These are phyloP conservation scores for Oceanites oceanicus DNA, from an alignment of 2,113 vertebrate species.

Conservation along the genomic window DNA sequence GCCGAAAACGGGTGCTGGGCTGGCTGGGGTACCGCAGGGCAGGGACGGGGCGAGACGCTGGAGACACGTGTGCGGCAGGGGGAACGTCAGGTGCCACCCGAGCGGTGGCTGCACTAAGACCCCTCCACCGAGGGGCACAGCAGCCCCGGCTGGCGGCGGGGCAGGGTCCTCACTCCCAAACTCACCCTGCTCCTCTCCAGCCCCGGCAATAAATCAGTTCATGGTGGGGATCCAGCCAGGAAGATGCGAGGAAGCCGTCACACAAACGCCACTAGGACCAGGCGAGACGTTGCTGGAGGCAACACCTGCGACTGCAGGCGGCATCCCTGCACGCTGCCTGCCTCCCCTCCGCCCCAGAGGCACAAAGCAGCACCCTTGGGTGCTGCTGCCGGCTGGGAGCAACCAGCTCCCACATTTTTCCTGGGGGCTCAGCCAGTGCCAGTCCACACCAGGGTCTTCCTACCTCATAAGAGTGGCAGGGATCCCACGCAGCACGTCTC, in stretches of 20 bases:
- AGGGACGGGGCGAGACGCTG: accelerated
- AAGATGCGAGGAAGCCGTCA: neutral
- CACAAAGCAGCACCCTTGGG: neutral
- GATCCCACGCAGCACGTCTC: accelerated
- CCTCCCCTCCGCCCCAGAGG: neutral
- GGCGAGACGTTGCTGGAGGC: neutral
- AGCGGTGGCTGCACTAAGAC: neutral
- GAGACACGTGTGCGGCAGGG: neutral
- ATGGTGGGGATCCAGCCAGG: accelerated
- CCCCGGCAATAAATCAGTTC: neutral
- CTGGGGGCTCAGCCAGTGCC: neutral
- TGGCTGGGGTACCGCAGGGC: neutral
- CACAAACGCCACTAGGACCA: neutral
- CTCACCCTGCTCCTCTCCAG: neutral
- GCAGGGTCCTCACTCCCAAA: neutral
- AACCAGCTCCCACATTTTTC: neutral
- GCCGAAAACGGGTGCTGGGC: neutral
- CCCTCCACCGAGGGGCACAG: neutral
- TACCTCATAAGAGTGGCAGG: conserved; percentile 44
- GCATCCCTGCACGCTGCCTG: neutral
- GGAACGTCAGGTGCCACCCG: accelerated
- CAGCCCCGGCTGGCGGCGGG: accelerated
- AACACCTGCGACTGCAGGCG: neutral
- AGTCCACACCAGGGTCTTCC: accelerated
- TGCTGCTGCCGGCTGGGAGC: neutral